These are phyloP conservation scores for Erpornis zantholeuca DNA, from an alignment of 2,113 vertebrate species.

Conservation along the genomic window DNA sequence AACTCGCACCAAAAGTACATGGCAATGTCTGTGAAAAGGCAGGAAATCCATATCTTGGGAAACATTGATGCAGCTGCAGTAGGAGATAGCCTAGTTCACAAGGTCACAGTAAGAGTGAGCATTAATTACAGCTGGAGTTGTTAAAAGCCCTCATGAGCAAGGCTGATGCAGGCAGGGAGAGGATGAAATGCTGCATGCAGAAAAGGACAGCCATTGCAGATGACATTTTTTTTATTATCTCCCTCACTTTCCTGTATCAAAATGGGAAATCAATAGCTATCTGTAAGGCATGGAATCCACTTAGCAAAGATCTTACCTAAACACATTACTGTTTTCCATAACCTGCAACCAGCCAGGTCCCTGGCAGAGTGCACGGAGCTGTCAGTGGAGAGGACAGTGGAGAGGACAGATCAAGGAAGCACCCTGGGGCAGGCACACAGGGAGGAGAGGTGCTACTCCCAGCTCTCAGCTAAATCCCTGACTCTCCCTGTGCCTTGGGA, in stretches of 20 bases:
- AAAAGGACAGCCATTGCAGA: background rate
- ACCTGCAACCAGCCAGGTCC: background rate
- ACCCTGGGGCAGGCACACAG: background rate
- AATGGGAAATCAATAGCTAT: slow-evolving; percentile 14
- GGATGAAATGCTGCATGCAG: background rate
- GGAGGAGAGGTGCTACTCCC: background rate
- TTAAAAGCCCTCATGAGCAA: background rate
- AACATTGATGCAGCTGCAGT: background rate
- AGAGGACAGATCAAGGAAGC: background rate
- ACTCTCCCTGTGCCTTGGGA: background rate
- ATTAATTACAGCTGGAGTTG: background rate
- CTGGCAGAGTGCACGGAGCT: background rate
- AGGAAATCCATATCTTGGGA: background rate
- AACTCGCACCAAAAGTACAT: background rate
- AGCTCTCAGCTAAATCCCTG: background rate
- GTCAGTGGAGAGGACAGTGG: background rate
- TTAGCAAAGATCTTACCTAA: background rate
- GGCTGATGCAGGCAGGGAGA: background rate
- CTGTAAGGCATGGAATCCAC: background rate
- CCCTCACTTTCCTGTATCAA: background rate
- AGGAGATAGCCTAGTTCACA: background rate
- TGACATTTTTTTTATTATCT: background rate
- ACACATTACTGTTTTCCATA: background rate
- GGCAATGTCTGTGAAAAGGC: background rate
- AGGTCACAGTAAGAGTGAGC: background rate